Conservation (phyloP, 2,888 invertebrate genomes). For the Ptychoptera contaminata region DNA sequence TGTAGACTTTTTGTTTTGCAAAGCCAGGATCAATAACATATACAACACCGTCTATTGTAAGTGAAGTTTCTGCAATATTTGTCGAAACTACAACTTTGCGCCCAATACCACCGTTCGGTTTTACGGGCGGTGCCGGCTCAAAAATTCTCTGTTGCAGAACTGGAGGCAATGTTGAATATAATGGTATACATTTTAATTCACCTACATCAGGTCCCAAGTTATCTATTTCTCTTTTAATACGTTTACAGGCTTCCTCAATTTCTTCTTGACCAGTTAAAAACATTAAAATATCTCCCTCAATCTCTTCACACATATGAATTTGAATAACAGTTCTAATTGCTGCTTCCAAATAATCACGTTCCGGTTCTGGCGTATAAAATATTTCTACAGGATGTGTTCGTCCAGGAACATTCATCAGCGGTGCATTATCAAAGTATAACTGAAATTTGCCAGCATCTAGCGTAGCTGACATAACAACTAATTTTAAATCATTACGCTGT, state of each 20-base stretch:
- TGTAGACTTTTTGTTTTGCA: slow-evolving; percentile 89
- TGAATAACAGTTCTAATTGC: slow-evolving; percentile 90
- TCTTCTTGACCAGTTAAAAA: slow-evolving; percentile 86
- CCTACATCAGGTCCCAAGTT: slow-evolving; percentile 94
- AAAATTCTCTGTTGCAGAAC: slow-evolving; percentile 95
- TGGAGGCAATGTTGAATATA: slow-evolving; percentile 96
- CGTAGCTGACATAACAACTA: slow-evolving; percentile 99
- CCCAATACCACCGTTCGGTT: slow-evolving; percentile 77
- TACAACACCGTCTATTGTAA: slow-evolving; percentile 98
- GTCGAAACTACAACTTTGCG: slow-evolving; percentile 93
- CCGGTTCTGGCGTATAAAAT: slow-evolving; percentile 98
- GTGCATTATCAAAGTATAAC: slow-evolving; percentile 96
- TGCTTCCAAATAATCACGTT: slow-evolving; percentile 94
- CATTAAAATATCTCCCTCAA: slow-evolving; percentile 79
- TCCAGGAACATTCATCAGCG: slow-evolving; percentile 96
- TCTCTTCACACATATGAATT: slow-evolving; percentile 92
- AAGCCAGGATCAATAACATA: slow-evolving; percentile 99
- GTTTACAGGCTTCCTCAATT: slow-evolving; percentile 97
- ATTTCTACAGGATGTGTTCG: slow-evolving; percentile 93
- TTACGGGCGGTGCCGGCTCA: slow-evolving; percentile 86
- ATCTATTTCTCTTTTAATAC: slow-evolving; percentile 90
- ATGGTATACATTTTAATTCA: slow-evolving; percentile 92
- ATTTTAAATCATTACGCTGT: slow-evolving; percentile 81
- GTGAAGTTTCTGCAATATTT: slow-evolving; percentile 96
- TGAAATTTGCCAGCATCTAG: slow-evolving; percentile 99